Evolutionary conservation across 2,113 vertebrate species (phyloP).

Genomic region (Ovis canadensis): DNA sequence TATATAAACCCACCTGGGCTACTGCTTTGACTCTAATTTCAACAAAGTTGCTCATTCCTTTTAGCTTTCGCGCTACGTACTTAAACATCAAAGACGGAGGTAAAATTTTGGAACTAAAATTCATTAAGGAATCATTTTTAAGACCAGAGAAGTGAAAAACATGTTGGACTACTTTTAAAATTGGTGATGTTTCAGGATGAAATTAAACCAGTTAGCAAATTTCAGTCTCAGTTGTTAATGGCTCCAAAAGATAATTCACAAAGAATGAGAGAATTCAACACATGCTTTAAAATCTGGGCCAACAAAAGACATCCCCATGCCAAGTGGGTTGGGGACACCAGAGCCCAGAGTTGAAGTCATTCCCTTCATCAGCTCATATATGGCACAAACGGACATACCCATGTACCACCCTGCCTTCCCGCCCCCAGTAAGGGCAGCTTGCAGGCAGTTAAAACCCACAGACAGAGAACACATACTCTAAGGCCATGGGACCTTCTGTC

Average conservation of each 20-base stretch:
- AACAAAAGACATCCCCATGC: not conserved
- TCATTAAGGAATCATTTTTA: not conserved
- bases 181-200: not conserved
- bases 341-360: not conserved
- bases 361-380: not conserved
- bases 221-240: not conserved
- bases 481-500: not conserved
- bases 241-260: not conserved
- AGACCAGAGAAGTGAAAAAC: not conserved
- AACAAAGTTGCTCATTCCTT: not conserved
- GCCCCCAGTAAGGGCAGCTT: not conserved
- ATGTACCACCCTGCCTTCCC: not conserved
- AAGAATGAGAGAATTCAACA: not conserved
- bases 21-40: not conserved
- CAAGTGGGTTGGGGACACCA: not conserved
- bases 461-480: not conserved
- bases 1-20: not conserved
- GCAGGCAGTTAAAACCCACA: not conserved
- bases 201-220: not conserved
- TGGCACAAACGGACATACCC: fast-evolving
- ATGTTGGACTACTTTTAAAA: not conserved
- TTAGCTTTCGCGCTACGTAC: not conserved
- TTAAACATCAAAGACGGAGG: not conserved
- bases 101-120: not conserved
- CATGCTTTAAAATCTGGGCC: not conserved